These are phyloP conservation scores for Laothoe populi DNA, from an alignment of 2,888 invertebrate genomes.

Conservation along the genomic window DNA sequence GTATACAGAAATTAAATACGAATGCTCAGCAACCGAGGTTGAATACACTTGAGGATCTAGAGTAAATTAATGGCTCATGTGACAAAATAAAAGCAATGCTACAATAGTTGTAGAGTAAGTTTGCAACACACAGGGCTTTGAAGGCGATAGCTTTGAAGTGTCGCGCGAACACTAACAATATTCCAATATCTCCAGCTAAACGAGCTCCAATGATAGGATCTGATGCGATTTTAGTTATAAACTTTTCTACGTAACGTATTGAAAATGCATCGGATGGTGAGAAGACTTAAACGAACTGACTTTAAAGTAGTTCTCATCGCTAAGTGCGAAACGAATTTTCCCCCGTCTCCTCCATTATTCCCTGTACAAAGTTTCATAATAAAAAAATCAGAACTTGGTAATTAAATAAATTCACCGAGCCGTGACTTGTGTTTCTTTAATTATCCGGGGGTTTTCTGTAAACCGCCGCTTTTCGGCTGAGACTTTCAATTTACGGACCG, in stretches of 20 bases:
- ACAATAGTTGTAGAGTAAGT: neutral
- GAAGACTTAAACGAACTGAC: conserved; percentile 68
- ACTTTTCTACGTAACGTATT: conserved; percentile 66
- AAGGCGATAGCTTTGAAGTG: conserved; percentile 12
- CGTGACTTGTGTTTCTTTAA: conserved; percentile 48
- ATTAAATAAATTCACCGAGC: conserved; percentile 38
- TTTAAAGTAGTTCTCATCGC: conserved; percentile 66
- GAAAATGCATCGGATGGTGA: conserved; percentile 69
- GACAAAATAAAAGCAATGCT: conserved; percentile 1
- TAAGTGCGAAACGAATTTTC: conserved; percentile 62
- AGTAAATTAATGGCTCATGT: neutral
- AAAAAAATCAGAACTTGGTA: conserved; percentile 36
- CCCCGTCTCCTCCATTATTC: conserved; percentile 50
- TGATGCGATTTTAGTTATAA: conserved; percentile 37
- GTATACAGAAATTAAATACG: neutral
- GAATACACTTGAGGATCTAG: neutral
- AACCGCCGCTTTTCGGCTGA: conserved; percentile 44
- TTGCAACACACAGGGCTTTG: conserved; percentile 5
- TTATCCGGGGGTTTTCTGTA: conserved; percentile 45
- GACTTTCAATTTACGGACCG: conserved; percentile 54
- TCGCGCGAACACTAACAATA: conserved; percentile 22
- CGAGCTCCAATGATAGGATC: conserved; percentile 27
- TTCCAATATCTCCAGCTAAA: conserved; percentile 21
- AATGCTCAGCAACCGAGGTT: neutral
- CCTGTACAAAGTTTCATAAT: conserved; percentile 39